Conservation (phyloP, 2,113 vertebrate species). For the Carettochelys insculpta region DNA sequence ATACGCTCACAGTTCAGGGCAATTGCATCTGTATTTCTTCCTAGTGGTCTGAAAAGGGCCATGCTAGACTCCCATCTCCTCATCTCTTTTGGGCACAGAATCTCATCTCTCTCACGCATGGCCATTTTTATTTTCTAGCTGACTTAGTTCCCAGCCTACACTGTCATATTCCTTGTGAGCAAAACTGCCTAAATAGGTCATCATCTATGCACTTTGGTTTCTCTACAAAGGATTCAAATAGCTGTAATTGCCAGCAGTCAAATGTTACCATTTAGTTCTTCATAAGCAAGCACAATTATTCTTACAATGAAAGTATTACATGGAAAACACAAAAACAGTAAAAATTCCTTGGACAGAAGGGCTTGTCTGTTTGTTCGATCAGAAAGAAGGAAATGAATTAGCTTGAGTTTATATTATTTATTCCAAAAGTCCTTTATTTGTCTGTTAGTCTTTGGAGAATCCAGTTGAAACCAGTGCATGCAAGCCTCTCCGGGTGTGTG, state of each 20-base stretch:
- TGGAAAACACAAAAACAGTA: not conserved
- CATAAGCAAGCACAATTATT: not conserved
- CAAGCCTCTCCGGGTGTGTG: not conserved
- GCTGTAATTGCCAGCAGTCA: not conserved
- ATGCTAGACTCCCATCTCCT: not conserved
- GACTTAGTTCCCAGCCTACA: no score
- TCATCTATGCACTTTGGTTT: not conserved
- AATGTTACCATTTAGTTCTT: not conserved
- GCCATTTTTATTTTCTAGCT: no score
- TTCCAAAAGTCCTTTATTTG: not conserved
- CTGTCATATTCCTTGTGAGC: not conserved
- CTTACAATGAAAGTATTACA: not conserved
- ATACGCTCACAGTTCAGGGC: not conserved
- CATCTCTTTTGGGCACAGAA: no score
- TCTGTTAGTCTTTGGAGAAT: not conserved
- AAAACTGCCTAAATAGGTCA: not conserved
- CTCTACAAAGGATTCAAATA: not conserved
- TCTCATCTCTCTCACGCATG: no score
- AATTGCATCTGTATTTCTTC: not conserved
- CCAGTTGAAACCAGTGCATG: not conserved
- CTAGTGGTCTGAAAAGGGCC: not conserved
- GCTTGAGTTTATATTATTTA: not conserved
- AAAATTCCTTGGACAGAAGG: not conserved
- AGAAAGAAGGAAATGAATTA: not conserved
- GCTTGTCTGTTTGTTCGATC: no score